These are phyloP conservation scores for Sander vitreus DNA, from an alignment of 2,113 vertebrate genomes.

Conservation along the genomic window DNA sequence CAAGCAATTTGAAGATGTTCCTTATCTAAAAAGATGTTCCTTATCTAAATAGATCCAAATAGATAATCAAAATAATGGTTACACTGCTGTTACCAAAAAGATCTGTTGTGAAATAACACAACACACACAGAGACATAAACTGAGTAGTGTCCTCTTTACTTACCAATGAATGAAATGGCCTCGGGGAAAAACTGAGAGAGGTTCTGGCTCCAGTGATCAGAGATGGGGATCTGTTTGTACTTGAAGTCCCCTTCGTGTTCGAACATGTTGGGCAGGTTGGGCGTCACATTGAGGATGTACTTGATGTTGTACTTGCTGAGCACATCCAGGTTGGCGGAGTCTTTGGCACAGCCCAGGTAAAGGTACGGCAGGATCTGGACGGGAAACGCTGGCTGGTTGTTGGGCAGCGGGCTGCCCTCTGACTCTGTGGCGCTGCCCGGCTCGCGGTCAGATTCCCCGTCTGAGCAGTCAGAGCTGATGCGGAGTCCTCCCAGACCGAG, in stretches of 20 bases:
- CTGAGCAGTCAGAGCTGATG: conserved; percentile 96
- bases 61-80: neutral
- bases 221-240: conserved; percentile 99
- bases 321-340: conserved; percentile 96
- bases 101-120: neutral
- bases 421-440: conserved; percentile 97
- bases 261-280: conserved; percentile 99
- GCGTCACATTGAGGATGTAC: conserved; percentile 99
- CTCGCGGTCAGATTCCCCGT: conserved; percentile 95
- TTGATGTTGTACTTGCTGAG: conserved; percentile 98
- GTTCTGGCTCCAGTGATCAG: conserved; percentile 99
- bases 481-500: conserved; percentile 94
- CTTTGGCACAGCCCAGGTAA: conserved; percentile 99
- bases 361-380: conserved; percentile 98
- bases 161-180: conserved; percentile 99
- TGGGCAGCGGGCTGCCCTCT: conserved; percentile 93
- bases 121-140: neutral
- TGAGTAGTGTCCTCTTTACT: conserved; percentile 70
- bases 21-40: no score
- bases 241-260: conserved; percentile 97
- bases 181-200: conserved; percentile 99
- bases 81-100: neutral
- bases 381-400: conserved; percentile 95
- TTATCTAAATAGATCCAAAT: no score
- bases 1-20: neutral